phyloP scores from a whole-genome alignment of 2,113 vertebrate species.

The Diphyllodes magnificus region DNA sequence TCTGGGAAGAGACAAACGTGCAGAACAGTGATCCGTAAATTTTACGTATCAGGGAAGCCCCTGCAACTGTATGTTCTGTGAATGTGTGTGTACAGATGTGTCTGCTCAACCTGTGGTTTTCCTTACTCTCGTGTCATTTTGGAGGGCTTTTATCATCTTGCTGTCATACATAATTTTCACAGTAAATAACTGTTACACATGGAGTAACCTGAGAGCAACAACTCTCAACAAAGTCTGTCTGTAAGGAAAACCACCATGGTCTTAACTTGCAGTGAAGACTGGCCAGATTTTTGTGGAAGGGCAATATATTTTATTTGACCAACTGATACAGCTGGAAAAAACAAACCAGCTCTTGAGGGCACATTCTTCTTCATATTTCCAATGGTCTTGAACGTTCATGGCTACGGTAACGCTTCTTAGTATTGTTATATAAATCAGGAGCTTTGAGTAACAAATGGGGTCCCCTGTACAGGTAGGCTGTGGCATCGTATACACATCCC shows the following conservation, averaged over 20 bases:
- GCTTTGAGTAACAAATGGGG: not conserved
- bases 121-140: not conserved
- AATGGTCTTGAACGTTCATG: fast-evolving
- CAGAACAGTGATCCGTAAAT: fast-evolving
- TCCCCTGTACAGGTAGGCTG: not conserved
- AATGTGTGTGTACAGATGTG: not conserved
- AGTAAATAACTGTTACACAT: not conserved
- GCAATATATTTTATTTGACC: not conserved
- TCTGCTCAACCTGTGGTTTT: not conserved
- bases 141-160: not conserved
- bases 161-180: not conserved
- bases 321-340: not conserved
- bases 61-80: not conserved
- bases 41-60: not conserved
- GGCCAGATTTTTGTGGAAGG: not conserved
- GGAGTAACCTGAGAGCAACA: not conserved
- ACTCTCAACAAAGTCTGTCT: not conserved
- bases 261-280: not conserved
- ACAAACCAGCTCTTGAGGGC: fast-evolving
- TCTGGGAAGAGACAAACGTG: not conserved
- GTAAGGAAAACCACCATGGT: not conserved
- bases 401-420: not conserved
- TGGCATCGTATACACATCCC: not conserved
- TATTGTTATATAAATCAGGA: not conserved
- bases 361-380: not conserved